Conservation (phyloP, 1,140 invertebrate species). For the Cylas formicarius region DNA sequence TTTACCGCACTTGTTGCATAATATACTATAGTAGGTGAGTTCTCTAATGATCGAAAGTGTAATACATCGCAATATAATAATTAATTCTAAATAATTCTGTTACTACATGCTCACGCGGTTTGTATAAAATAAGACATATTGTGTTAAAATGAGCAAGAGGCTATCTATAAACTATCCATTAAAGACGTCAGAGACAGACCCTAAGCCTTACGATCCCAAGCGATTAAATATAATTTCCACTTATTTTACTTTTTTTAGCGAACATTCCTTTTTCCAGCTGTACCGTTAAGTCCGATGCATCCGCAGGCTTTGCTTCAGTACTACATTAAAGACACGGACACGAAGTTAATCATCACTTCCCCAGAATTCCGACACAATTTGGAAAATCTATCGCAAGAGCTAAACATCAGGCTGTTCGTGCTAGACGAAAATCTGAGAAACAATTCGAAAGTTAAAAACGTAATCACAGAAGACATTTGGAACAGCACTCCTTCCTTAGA, state of each 20-base stretch:
- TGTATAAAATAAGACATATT: no score
- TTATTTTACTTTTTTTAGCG: not conserved
- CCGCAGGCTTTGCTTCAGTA: conserved; percentile 66
- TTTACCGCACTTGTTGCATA: no score
- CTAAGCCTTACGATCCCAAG: no score
- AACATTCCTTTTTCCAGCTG: conserved; percentile 47
- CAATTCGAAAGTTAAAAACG: conserved; percentile 38
- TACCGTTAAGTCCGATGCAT: conserved; percentile 59
- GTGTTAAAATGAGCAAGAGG: no score
- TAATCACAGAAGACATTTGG: conserved; percentile 38
- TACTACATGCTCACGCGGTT: no score
- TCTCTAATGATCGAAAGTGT: no score
- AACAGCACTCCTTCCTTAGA: conserved; percentile 36
- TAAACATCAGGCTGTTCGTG: conserved; percentile 51
- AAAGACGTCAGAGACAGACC: no score
- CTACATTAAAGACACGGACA: conserved; percentile 64
- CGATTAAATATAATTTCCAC: not conserved
- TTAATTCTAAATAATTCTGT: no score
- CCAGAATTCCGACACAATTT: conserved; percentile 54
- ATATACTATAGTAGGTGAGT: no score
- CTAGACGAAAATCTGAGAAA: conserved; percentile 49
- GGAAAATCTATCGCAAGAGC: conserved; percentile 50
- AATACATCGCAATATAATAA: no score
- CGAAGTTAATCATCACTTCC: conserved; percentile 61
- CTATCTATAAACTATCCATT: no score